A percentile compares a stretch with the other conserved stretches of the same genome.
Evolutionary conservation across 2,113 vertebrate species (phyloP).

Genomic region (Arizona elegans): DNA sequence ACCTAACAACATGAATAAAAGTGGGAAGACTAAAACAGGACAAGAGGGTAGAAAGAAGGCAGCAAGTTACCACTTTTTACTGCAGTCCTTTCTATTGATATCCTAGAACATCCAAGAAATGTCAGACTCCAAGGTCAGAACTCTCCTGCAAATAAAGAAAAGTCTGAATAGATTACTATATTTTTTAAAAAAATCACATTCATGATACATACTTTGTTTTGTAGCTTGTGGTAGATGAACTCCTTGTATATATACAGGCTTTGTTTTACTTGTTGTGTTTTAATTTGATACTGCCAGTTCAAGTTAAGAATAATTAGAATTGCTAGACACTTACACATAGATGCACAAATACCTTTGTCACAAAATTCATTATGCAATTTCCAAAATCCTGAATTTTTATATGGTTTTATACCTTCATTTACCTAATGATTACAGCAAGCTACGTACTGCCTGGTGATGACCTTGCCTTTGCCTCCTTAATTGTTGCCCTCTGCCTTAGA

Average conservation of each 20-base stretch:
- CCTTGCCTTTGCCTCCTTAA: background rate
- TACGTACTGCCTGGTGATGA: background rate
- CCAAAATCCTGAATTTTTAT: constrained; percentile 51
- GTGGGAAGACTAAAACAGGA: background rate
- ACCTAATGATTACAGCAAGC: constrained; percentile 39
- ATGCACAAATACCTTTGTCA: constrained; percentile 50
- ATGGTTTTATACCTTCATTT: constrained; percentile 48
- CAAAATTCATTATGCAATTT: constrained; percentile 48
- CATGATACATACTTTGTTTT: constrained; percentile 67
- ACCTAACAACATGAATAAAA: background rate
- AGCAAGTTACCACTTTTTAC: background rate
- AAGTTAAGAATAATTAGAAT: constrained; percentile 70
- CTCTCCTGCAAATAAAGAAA: background rate
- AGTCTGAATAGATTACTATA: constrained; percentile 46
- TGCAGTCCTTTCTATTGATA: background rate
- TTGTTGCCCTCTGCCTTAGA: background rate
- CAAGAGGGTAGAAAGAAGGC: background rate
- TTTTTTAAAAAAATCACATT: constrained; percentile 54
- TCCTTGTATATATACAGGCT: constrained; percentile 60
- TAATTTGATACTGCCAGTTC: constrained; percentile 60
- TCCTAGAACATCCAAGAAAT: background rate
- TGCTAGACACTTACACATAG: constrained; percentile 50
- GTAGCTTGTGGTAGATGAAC: constrained; percentile 73
- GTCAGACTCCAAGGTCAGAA: background rate
- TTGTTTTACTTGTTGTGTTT: constrained; percentile 35